These are phyloP conservation scores for Paraescarpia echinospica DNA, from an alignment of 1,140 invertebrate genomes.

Conservation along the genomic window DNA sequence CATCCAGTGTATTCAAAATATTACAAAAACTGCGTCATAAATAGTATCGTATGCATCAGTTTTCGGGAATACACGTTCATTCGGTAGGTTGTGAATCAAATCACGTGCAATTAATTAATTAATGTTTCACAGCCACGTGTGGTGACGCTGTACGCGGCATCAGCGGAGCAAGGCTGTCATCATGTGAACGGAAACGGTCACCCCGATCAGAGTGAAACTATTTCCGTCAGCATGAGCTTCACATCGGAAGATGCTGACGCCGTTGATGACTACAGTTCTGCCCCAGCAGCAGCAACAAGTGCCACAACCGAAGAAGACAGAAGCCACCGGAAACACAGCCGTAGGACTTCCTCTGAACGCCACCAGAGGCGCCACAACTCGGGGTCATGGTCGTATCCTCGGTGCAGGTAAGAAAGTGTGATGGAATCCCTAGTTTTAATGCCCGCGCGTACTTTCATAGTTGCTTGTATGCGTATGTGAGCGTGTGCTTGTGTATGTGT, in stretches of 20 bases:
- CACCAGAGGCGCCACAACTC: not conserved
- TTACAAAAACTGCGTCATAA: no score
- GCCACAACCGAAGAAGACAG: not conserved
- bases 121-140: not conserved
- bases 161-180: not conserved
- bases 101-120: no score
- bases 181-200: not conserved
- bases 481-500: not conserved
- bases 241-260: not conserved
- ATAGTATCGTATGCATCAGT: no score
- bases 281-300: not conserved
- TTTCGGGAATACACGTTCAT: no score
- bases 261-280: not conserved
- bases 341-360: not conserved
- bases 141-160: not conserved
- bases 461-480: no score
- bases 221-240: not conserved
- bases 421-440: no score
- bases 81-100: no score
- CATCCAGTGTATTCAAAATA: no score
- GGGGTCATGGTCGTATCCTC: not conserved
- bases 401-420: not conserved
- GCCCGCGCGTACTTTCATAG: no score
- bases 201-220: not conserved
- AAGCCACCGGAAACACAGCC: not conserved